Evolutionary conservation across 1,140 invertebrate species (phyloP), one percentile per base, ranked within the genome.

Genomic region (Nylanderia fulva): DNA sequence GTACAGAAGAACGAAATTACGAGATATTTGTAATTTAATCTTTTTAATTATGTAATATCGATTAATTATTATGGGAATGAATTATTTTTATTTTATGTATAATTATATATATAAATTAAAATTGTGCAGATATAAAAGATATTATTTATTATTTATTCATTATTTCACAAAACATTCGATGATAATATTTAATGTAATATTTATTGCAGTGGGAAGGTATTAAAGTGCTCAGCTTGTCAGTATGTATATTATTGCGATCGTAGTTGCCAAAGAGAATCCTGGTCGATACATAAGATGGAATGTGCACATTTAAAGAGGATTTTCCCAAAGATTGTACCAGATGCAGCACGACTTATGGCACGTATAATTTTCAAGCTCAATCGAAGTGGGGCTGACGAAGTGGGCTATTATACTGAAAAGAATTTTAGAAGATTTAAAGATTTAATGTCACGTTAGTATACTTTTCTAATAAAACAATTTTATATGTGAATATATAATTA

Each of bases 371-470:
- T 97, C 64, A 96, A 97, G 79, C 91, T 98, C 36, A 93, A 96
- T 85, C 95, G 96, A 85, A 96, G 96, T 7, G 97, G 97, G 69
- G 96, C 96, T 58, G 91, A 95, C 27, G 95, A 96, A 72, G 96
- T 96, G 79, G 95, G 95, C 15, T 97, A 96, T 91, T 97, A 98
- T 88, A 95, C 96, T 3, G 93, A 96, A 48, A 96, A 95, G 27
- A 96, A 95, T 11, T 98, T 96, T 85, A 95, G 98, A 86, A 96
- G 96, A 93, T 98, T 98, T 94, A 96, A 97, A 87, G 97, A 98
- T 94, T 93, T 98, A 6, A 98, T 98, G 97, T 97, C 98, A 33
- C 98, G 98, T 98, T 95, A 96, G 96, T 96, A n/a, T n/a, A 56
- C 42, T 61, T 72, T 64, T 60, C n/a, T 48, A 69, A 56, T 5